Conservation (phyloP, 2,113 vertebrate species). For the Muntiacus muntjak region DNA sequence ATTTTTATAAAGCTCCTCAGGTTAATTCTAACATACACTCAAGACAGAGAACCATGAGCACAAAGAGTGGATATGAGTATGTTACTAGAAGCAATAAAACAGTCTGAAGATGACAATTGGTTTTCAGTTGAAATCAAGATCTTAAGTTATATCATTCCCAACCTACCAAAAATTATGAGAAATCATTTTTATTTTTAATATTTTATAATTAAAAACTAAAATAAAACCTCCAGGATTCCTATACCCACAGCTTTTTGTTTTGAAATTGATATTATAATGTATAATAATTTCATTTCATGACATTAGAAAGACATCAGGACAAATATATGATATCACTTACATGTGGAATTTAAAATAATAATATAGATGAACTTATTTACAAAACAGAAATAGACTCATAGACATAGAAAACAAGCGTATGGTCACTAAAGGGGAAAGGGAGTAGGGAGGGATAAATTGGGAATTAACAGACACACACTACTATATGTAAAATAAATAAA, state of each 20-base stretch:
- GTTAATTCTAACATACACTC: background rate
- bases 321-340: background rate
- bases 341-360: background rate
- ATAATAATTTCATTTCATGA: background rate
- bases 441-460: background rate
- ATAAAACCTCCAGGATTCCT: background rate
- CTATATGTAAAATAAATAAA: background rate
- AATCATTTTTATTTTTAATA: background rate
- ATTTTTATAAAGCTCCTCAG: background rate
- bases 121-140: background rate
- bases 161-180: background rate
- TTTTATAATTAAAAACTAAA: background rate
- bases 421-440: background rate
- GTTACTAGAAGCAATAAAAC: background rate
- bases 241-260: background rate
- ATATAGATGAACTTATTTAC: background rate
- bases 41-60: background rate
- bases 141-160: background rate
- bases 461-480: background rate
- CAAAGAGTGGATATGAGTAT: background rate
- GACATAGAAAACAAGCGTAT: background rate
- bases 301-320: background rate
- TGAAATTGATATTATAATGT: background rate
- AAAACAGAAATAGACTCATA: background rate
- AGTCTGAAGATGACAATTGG: background rate